Evolutionary conservation across 2,888 invertebrate genomes (phyloP), one percentile per base, ranked within the genome.

Genomic region (Odontomyia ornata): DNA sequence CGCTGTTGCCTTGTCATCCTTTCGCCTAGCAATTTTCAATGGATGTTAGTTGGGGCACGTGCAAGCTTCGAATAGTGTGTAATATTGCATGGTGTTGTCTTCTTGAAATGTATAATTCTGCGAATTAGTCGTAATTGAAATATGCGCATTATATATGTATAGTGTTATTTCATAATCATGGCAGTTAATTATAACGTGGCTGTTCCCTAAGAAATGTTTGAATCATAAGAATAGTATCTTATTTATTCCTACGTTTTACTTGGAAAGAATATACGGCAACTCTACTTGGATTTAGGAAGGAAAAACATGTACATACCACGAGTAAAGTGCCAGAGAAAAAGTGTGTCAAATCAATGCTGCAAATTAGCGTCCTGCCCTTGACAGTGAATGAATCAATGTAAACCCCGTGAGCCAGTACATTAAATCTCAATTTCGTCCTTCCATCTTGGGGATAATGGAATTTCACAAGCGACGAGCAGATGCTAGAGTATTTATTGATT

Each of bases 301-400:
- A 60, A 60, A 25, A 25, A 21, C 60, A 4, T 52, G 52, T 52
- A 52, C 52, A 52, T 52, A 18, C 52, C 23, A 60, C 21, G 3
- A 23, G 4, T 18, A 13, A 4, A 25, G 11, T 18, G 60, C 46
- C 23, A 5, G 28, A 36, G 36, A 36, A 57, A 36, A 73, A 72
- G 28, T 73, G 73, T 57, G 73, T 36, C 73, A 60, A 73, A 73
- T 73, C 73, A 73, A 73, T 73, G 73, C 30, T 57, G 23, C 36
- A 36, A 73, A 73, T 73, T 57, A 73, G 43, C 57, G 60, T 73
- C 25, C 36, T 36, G 73, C 11, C 73, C 73, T 73, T 73, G 73
- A n/a, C 73, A 73, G 60, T 73, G 73, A 73, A 57, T 30, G 23
- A 18, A 36, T 60, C 43, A 60, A 36, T 21, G 73, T 57, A 21